Base-by-base conservation (phyloP, 2,888 invertebrate species). In the Tillus elongatus region DNA sequence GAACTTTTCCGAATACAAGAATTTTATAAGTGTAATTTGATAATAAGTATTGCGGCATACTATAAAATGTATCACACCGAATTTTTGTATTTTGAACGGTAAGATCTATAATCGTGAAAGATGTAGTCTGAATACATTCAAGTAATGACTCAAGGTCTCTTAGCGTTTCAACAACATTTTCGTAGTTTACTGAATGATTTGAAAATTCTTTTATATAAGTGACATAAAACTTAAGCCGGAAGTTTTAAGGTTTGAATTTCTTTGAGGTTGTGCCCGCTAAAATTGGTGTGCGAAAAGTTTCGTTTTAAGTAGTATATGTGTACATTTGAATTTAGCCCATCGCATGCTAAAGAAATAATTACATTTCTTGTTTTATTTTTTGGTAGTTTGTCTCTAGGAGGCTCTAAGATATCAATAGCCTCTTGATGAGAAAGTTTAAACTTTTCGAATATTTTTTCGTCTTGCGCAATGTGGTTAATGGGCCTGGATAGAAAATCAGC, bases 391-490 rank as follows among this genome's bases (percentile, higher is more conserved):
- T n/a, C n/a, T n/a, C n/a, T n/a, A n/a, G n/a, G n/a, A n/a, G n/a
- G n/a, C n/a, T n/a, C n/a, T n/a, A n/a, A n/a, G n/a, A 19, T 19
- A 6, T 19, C 24, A 8, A 8, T 6, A 19, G 6, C n/a, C n/a
- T 19, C 24, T 8, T 19, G n/a, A 19, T 19, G 24, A n/a, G n/a
- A 19, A 8, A 8, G 6, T 8, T 8, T 19, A 19, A 19, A 19
- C 24, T 24, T 11, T n/a, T 29, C 13, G 36, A 35, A 28, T 29
- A 24, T 6, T 36, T 14, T 19, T 11, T 15, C n/a, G 24, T 24
- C 30, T 13, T 40, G 49, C 52, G 2, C 47, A 8, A 50, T 6
- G 6, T 19, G 24, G n/a, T n/a, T 8, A 19, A n/a, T 6, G 24
- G n/a, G 24, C n/a, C 24, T 19, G n/a, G 24, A 19, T n/a, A 19